Conservation (phyloP, 2,113 vertebrate genomes). For the Empidonax traillii region DNA sequence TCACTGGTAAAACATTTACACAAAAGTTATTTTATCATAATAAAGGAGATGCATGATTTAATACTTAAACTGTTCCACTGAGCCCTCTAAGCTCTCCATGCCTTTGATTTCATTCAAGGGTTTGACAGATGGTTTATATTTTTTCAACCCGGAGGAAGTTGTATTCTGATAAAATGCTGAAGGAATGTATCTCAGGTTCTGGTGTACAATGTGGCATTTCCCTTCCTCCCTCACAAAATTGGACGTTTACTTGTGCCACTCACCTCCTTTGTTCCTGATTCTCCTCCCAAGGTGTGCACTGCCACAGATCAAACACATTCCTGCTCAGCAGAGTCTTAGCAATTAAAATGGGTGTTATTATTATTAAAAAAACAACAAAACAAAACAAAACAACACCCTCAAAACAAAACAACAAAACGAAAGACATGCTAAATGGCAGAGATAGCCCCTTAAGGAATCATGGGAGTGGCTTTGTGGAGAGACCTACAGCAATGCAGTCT, state of each 20-base stretch:
- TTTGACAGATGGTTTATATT: constrained; percentile 60
- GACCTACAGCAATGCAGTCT: constrained; percentile 79
- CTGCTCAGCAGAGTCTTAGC: neutral
- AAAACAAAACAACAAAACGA: neutral
- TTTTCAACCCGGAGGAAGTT: constrained; percentile 27
- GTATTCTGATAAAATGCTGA: constrained; percentile 37
- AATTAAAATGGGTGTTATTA: constrained; percentile 22
- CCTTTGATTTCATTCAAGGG: constrained; percentile 43
- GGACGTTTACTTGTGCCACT: neutral
- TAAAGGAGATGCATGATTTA: constrained; percentile 54
- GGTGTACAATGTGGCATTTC: neutral
- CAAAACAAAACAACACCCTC: neutral
- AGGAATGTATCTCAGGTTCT: constrained; percentile 43
- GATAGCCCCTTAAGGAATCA: constrained; percentile 62
- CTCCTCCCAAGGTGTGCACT: constrained; percentile 12
- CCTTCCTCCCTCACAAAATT: constrained; percentile 14
- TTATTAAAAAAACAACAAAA: neutral
- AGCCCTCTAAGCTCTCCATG: constrained; percentile 23
- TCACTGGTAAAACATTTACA: constrained; percentile 21
- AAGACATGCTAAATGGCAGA: constrained; percentile 31
- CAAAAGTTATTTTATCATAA: constrained; percentile 44
- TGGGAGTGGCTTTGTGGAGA: constrained; percentile 70
- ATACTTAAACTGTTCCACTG: constrained; percentile 25
- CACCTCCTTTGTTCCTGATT: neutral
- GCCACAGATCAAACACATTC: neutral